phyloP scores from a whole-genome alignment of 2,113 vertebrate species.

The Poeciliopsis occidentalis region DNA sequence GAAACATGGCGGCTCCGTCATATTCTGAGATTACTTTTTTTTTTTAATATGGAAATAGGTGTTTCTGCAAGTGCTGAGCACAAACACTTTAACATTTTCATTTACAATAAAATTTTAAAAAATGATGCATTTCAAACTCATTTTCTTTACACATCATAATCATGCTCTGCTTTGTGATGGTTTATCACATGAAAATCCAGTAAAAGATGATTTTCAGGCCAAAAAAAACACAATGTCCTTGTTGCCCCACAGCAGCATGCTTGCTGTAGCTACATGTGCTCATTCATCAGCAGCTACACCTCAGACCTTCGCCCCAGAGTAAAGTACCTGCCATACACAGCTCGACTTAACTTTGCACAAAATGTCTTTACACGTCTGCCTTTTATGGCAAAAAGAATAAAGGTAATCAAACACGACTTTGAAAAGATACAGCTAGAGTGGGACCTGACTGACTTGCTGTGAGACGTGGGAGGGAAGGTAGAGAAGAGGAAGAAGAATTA shows the following conservation, averaged over 20 bases:
- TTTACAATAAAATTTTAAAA: neutral
- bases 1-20: too few species aligned
- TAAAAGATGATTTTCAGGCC: neutral
- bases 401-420: constrained; percentile 44
- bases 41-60: neutral
- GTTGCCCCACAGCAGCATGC: neutral
- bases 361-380: constrained; percentile 36
- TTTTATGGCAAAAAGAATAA: constrained; percentile 56
- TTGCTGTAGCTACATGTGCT: constrained; percentile 22
- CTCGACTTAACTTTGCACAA: constrained; percentile 52
- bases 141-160: neutral
- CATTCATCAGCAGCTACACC: constrained; percentile 53
- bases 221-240: constrained; percentile 13
- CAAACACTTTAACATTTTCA: neutral
- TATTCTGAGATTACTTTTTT: too few species aligned
- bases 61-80: neutral
- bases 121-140: neutral
- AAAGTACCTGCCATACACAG: constrained; percentile 43
- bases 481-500: constrained; percentile 48
- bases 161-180: too few species aligned
- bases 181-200: too few species aligned
- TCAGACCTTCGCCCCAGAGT: constrained; percentile 63
- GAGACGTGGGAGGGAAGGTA: constrained; percentile 43
- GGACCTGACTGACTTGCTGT: constrained; percentile 4
- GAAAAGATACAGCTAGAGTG: constrained; percentile 20